Base-by-base conservation (phyloP, 2,113 vertebrate species). In the Cisticola juncidis region DNA sequence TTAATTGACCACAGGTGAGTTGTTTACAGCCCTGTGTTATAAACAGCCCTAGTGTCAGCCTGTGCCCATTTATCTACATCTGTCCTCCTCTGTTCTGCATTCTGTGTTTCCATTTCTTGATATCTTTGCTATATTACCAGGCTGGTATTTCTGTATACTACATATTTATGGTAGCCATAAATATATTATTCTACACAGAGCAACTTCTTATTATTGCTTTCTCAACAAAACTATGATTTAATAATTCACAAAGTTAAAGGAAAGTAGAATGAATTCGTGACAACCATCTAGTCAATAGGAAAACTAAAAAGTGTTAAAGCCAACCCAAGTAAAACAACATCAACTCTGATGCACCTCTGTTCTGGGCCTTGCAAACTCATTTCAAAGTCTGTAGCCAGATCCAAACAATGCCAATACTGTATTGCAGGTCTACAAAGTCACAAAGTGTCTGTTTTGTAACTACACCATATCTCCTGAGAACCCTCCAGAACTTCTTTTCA, bases 221-320 rank as follows among this genome's bases (percentile, higher is more conserved):
- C 17, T 61, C 50, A 72, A 47, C 72, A 77, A 77, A 76, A 61
- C 7, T 72, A 60, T 48, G 9, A 36, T 28, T 56, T 57, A 31
- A 20, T 72, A 47, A 6, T 51, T 29, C 29, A 35, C 16, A 48
- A 72, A 68, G 36, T 40, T 24, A 87, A 89, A 87, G 25, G n/a
- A 74, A 89, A 69, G 15, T 45, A 58, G 20, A 45, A 79, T 14
- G 25, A 69, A 60, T 23, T 29, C 53, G 7, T 2, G 2, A 10
- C 23, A 68, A 26, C 24, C 26, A 81, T 13, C 3, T 25, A 60
- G 11, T 31, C 0, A 0, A 25, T 8, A 71, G 26, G 47, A 78
- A 77, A 90, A 76, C 23, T 66, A 7, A 11, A 53, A 24, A 33
- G 3, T 65, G 20, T 76, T 79, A 53, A 81, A 76, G 19, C 13